Conservation (phyloP, 2,113 vertebrate species). For the Eupsittula cactorum region DNA sequence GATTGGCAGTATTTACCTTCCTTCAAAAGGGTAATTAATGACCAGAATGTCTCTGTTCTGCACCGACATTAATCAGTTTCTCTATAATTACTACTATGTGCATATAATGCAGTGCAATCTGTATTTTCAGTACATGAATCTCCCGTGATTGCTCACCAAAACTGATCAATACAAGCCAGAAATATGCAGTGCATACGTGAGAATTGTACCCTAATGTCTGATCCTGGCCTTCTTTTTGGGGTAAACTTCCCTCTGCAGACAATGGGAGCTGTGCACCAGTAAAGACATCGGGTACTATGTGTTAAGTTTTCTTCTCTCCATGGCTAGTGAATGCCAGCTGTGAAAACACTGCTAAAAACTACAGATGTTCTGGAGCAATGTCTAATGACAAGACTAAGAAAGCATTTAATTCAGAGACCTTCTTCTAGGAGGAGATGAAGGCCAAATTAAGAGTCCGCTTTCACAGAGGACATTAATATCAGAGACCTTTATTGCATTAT, state of each 20-base stretch:
- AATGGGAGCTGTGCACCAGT: neutral
- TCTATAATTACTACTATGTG: neutral
- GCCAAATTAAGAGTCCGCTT: neutral
- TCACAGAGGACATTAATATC: neutral
- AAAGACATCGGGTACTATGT: fast-evolving
- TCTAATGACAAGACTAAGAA: neutral
- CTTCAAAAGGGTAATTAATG: neutral
- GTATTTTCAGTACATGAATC: neutral
- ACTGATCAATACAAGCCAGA: neutral
- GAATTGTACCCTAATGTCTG: neutral
- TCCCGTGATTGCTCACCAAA: neutral
- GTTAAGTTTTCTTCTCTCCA: neutral
- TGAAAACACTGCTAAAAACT: fast-evolving
- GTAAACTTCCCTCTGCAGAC: neutral
- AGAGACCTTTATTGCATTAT: neutral
- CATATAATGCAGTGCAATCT: neutral
- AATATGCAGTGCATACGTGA: neutral
- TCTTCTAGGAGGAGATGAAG: neutral
- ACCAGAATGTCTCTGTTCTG: neutral
- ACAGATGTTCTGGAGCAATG: neutral
- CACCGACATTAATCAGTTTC: neutral
- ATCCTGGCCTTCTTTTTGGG: neutral
- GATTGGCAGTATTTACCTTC: neutral
- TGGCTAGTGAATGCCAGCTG: neutral
- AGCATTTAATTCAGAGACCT: neutral